A percentile compares a stretch with the other conserved stretches of the same genome.
These are phyloP conservation scores for Pteropus alecto DNA, from an alignment of 2,113 vertebrate genomes.

Conservation along the genomic window DNA sequence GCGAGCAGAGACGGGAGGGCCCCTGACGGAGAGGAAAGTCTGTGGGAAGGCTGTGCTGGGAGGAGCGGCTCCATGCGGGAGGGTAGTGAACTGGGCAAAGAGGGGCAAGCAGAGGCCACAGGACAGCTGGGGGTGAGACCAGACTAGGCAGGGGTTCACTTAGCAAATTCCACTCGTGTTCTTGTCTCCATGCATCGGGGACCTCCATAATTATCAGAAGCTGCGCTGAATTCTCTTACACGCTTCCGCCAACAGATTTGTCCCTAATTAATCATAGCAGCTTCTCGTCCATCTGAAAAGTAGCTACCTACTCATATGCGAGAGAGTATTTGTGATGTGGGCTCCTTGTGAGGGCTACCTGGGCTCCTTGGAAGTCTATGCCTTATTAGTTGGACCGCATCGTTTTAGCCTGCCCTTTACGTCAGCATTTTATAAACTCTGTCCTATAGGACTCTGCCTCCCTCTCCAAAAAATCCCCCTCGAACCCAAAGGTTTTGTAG, in stretches of 20 bases:
- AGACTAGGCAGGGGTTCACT: neutral
- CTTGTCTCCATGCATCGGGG: accelerated
- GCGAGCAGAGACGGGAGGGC: too few species aligned
- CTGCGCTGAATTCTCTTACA: neutral
- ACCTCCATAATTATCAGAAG: accelerated
- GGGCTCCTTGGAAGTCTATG: accelerated
- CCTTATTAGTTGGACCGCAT: accelerated
- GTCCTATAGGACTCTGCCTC: neutral
- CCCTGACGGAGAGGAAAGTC: neutral
- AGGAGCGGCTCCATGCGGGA: too few species aligned
- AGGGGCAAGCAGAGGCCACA: accelerated
- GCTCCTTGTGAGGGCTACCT: neutral
- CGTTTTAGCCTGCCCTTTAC: neutral
- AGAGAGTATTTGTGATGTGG: accelerated
- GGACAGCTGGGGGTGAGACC: accelerated
- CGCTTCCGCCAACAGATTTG: accelerated
- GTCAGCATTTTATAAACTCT: neutral
- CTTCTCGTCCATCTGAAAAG: accelerated
- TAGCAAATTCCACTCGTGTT: too few species aligned
- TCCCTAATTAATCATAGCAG: neutral
- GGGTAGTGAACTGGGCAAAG: neutral
- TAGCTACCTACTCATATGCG: accelerated
- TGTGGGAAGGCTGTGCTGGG: neutral
- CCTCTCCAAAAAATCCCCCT: neutral
- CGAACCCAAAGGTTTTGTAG: neutral